These are phyloP conservation scores for Amiota minor DNA, from an alignment of 2,888 invertebrate species.

Conservation along the genomic window DNA sequence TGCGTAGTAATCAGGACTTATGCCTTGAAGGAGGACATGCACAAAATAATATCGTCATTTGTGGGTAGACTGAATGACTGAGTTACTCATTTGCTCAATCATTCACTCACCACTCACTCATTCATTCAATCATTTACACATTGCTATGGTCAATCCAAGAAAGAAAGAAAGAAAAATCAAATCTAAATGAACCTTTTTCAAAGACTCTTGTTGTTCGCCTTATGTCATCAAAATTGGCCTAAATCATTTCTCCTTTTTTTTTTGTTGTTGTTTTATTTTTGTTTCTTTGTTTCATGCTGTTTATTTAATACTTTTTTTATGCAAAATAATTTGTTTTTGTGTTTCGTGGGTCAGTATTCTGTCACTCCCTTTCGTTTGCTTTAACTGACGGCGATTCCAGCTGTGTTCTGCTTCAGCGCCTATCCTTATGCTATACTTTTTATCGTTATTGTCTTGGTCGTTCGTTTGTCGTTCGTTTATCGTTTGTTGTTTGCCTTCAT, in stretches of 20 bases:
- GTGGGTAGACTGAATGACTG: too few relatives aligned
- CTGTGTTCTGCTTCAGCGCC: slow-evolving; percentile 17
- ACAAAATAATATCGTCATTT: background rate
- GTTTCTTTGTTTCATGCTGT: slow-evolving; percentile 9
- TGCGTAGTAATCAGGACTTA: slow-evolving; percentile 15
- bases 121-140: background rate
- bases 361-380: background rate
- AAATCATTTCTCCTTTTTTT: background rate
- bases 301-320: slow-evolving; percentile 11
- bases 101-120: background rate
- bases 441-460: background rate
- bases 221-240: background rate
- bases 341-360: background rate
- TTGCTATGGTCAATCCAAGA: background rate
- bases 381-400: background rate
- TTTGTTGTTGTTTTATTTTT: slow-evolving; percentile 2
- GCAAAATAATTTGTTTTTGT: background rate
- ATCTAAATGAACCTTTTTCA: background rate
- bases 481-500: background rate
- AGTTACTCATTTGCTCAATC: background rate
- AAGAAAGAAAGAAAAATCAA: background rate
- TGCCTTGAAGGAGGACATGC: slow-evolving; percentile 1
- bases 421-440: slow-evolving; percentile 21
- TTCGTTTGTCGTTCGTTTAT: background rate
- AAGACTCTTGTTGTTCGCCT: too few relatives aligned